Evolutionary conservation across 2,113 vertebrate species (phyloP), one percentile per base, ranked within the genome.

Genomic region (Pachyramphus minor): DNA sequence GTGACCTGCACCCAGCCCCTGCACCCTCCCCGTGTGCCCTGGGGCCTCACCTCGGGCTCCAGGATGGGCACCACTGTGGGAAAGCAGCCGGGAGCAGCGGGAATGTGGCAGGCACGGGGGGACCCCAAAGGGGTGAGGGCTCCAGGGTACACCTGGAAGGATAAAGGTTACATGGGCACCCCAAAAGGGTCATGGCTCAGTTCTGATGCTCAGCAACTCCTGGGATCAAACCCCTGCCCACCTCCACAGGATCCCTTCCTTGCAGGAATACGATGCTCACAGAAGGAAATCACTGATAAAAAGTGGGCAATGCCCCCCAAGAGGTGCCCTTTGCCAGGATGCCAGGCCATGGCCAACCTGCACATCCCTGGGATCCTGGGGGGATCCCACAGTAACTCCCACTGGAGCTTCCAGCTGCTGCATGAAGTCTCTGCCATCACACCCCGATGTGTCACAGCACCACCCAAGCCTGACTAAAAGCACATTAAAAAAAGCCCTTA

Each of bases 391-490:
- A 2, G 17, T 30, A 8, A 2, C 9, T 9, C 84, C 50, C 44
- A 0, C 31, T 11, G 5, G 0, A 1, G 8, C 9, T n/a, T 6
- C 33, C 17, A 17, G 37, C 20, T 2, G 2, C 13, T 23, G 12
- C 4, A 3, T 3, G 6, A 37, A 41, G n/a, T 20, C 55, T 30
- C 30, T 8, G 44, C 47, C 64, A 37, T 49, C 33, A 3, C 5
- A 1, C 25, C 25, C 60, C 1, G 14, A 22, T 14, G 23, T 35
- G 59, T 28, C 37, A 39, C 78, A 25, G 37, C 62, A 4, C 7
- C 4, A 1, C 8, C 47, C 28, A 1, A 21, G 27, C 23, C 66
- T 8, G 47, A 41, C 12, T 41, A 63, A 81, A 77, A 67, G 33
- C 81, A 24, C 3, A 23, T 33, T 13, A 19, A 19, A 21, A 27